Evolutionary conservation across 2,888 invertebrate genomes (phyloP), one percentile per base, ranked within the genome.

Genomic region (Andrena hattorfiana): DNA sequence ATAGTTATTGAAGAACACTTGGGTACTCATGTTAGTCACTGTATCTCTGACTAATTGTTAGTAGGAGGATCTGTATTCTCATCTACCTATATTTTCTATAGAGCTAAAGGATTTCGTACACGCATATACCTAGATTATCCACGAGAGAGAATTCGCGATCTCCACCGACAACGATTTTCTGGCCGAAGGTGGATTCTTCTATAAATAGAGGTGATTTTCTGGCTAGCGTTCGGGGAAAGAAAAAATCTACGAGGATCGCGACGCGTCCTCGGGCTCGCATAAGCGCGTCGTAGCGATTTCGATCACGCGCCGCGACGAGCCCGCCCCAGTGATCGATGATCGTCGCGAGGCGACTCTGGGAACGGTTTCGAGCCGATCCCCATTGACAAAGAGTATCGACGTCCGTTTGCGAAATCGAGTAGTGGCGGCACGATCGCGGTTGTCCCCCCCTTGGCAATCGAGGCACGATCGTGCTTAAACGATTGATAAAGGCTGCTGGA

Each of bases 401-500:
- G 83, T 60, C 59, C 59, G 64, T 60, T 76, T 79, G 86, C 81
- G 88, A 88, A 88, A 85, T 76, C 80, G 77, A 76, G 68, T 68
- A 76, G 68, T 70, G 63, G 63, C 63, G 66, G 72, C 56, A 60
- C 49, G 66, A 8, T 32, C 62, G 20, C 68, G 78, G 75, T 26
- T 23, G 23, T 26, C 51, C 16, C 42, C 42, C 77, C 62, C 77
- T 88, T 80, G 82, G 70, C 79, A 86, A 87, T 86, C 85, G 81
- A 81, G 80, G 78, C 85, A 88, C 85, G 89, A 88, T 83, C 85
- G 83, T 77, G 89, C 81, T 84, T 86, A 89, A 85, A 87, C 85
- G 89, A 87, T 83, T 89, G 89, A 91, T 91, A 91, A 91, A 89
- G 89, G 89, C 89, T 89, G 87, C 87, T 85, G 81, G 74, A 80